These are phyloP conservation scores for Artibeus lituratus DNA, from an alignment of 2,797 vertebrate species.

Conservation along the genomic window DNA sequence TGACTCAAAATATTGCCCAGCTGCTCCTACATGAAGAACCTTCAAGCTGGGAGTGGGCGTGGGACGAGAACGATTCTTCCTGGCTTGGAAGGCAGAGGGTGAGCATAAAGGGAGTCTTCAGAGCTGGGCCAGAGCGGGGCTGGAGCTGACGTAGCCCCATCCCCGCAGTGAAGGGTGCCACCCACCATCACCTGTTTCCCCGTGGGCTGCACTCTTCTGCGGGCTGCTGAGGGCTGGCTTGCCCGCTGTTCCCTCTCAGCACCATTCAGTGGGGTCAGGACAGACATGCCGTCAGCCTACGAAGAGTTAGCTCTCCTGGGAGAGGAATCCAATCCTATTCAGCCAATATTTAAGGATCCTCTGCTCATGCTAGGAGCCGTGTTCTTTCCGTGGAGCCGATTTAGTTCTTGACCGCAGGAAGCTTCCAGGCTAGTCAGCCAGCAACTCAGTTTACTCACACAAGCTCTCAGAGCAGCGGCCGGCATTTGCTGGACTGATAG, in stretches of 20 bases:
- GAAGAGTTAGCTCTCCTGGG: background rate
- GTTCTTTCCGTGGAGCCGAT: background rate
- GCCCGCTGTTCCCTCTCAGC: background rate
- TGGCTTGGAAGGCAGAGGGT: background rate
- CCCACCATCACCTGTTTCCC: background rate
- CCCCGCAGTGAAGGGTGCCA: background rate
- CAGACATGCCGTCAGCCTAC: background rate
- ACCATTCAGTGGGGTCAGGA: background rate
- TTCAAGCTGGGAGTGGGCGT: background rate
- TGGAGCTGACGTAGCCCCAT: rapidly evolving
- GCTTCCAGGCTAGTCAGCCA: background rate
- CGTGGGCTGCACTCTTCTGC: rapidly evolving
- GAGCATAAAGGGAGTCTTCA: background rate
- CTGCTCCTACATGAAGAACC: background rate
- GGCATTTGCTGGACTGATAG: background rate
- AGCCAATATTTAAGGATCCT: background rate
- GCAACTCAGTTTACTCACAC: background rate
- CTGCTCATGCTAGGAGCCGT: background rate
- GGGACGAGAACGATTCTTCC: background rate
- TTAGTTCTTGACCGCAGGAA: background rate
- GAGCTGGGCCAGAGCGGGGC: no score
- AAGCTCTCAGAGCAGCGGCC: background rate
- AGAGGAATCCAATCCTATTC: background rate
- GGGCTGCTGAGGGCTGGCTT: background rate
- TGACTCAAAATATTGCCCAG: background rate